Base-by-base conservation (phyloP, 1,140 invertebrate species). In the Pygmarrhopalites habei region DNA sequence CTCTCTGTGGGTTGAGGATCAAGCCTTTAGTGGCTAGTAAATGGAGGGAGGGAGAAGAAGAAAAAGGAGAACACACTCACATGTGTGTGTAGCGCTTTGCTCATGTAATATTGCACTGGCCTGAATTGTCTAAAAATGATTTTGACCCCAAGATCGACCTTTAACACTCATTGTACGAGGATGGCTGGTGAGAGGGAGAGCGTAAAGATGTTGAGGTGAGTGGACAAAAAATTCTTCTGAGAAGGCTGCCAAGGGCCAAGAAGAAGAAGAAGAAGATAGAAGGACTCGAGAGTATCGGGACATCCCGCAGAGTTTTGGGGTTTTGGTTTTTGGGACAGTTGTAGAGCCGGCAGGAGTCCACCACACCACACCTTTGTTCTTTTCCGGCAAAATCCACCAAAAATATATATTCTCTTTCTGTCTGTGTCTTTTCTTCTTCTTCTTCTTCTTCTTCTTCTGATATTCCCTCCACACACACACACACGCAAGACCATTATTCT, bases 241-340 rank as follows among this genome's bases (percentile, higher is more conserved):
- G 58, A 65, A 65, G 55, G 26, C 53, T 52, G 49, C 53, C 56
- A 65, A 56, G 49, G 63, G 57, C 44, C 63, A 53, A 29, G 53
- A 56, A 3, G 53, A 39, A 12, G 23, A 5, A 28, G 51, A 53
- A 19, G 44, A n/a, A 7, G 5, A 25, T 5, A 12, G 7, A 25
- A 53, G 28, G 23, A 25, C 32, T 51, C 39, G 51, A 57, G 58
- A 47, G 41, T 57, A 47, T 60, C 47, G 43, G 60, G 60, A 59
- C 64, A 52, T 52, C 67, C 67, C 62, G 56, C 47, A 49, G 67
- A 58, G 67, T 62, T 66, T 69, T 65, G 56, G 64, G 66, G 67
- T 64, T 69, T 69, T 69, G 66, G 67, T 64, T 69, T 69, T 69
- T 69, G 67, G 67, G 67, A 69, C 67, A 69, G 60, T 69, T 69